Evolutionary conservation across 1,140 invertebrate species (phyloP).

Genomic region (Saxidomus purpurata): DNA sequence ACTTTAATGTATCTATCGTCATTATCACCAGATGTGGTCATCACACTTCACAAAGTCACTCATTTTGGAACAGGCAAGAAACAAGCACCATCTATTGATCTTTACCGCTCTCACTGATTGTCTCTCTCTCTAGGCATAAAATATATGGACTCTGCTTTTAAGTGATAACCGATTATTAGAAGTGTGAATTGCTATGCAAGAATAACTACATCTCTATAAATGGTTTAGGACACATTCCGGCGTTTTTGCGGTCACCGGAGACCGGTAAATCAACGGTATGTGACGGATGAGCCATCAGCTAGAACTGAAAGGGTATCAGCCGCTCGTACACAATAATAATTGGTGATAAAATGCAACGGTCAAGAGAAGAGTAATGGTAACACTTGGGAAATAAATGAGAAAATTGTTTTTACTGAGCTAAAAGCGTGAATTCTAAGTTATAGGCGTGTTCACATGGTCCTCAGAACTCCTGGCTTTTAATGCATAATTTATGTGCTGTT

Average conservation of each 20-base stretch:
- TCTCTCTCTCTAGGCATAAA: neutral
- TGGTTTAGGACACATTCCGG: constrained; percentile 8
- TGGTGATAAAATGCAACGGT: constrained; percentile 13
- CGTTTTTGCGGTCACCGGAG: constrained; percentile 22
- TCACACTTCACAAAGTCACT: too few relatives aligned
- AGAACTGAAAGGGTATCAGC: neutral
- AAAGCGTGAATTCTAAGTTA: neutral
- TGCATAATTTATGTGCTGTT: too few relatives aligned
- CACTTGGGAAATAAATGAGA: constrained; percentile 17
- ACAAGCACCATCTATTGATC: constrained; percentile 14
- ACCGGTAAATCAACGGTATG: constrained; percentile 8
- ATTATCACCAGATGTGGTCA: too few relatives aligned
- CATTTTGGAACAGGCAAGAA: too few relatives aligned
- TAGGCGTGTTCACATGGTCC: too few relatives aligned
- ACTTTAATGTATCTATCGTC: too few relatives aligned
- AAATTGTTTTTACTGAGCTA: neutral
- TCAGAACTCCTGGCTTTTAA: too few relatives aligned
- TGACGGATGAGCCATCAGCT: neutral
- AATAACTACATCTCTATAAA: constrained; percentile 12
- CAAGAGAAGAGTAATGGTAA: neutral
- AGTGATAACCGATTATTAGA: constrained; percentile 25
- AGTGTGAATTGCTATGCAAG: constrained; percentile 37
- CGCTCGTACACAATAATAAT: neutral
- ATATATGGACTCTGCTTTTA: constrained; percentile 6
- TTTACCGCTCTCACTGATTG: neutral